These are phyloP conservation scores for Mactromeris polynyma DNA, from an alignment of 2,888 invertebrate species.

Conservation along the genomic window DNA sequence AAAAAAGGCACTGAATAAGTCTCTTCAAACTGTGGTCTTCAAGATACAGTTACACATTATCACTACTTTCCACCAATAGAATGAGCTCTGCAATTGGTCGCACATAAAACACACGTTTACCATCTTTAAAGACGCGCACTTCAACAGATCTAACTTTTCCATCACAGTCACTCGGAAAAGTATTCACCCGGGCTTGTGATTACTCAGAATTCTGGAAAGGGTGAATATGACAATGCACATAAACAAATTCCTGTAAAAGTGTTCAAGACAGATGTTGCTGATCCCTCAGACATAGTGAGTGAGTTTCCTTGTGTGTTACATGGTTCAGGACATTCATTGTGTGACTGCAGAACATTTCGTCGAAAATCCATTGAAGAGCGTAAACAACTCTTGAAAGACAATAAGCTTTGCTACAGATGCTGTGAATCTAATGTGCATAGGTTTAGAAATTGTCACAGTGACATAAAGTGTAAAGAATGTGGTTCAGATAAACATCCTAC, in stretches of 20 bases:
- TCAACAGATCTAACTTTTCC: conserved; percentile 25
- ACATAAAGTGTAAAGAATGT: neutral
- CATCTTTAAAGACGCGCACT: conserved; percentile 27
- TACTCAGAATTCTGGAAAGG: too few species aligned
- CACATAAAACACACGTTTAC: neutral
- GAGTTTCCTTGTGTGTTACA: too few species aligned
- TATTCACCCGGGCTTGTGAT: neutral
- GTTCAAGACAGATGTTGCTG: too few species aligned
- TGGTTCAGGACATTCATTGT: neutral
- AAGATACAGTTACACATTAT: neutral
- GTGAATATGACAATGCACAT: too few species aligned
- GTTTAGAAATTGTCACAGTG: neutral
- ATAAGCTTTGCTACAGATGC: neutral
- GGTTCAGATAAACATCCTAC: neutral
- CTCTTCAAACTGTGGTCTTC: too few species aligned
- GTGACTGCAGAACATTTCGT: neutral
- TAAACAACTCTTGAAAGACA: neutral
- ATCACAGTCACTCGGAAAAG: conserved; percentile 29
- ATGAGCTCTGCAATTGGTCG: conserved; percentile 11
- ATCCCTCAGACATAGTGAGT: too few species aligned
- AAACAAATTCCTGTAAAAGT: too few species aligned
- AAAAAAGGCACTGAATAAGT: too few species aligned
- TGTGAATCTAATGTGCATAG: neutral
- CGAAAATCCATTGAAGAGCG: neutral
- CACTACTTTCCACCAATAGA: neutral